These are phyloP conservation scores for Monopis laevigella DNA, from an alignment of 2,888 invertebrate species.

Conservation along the genomic window DNA sequence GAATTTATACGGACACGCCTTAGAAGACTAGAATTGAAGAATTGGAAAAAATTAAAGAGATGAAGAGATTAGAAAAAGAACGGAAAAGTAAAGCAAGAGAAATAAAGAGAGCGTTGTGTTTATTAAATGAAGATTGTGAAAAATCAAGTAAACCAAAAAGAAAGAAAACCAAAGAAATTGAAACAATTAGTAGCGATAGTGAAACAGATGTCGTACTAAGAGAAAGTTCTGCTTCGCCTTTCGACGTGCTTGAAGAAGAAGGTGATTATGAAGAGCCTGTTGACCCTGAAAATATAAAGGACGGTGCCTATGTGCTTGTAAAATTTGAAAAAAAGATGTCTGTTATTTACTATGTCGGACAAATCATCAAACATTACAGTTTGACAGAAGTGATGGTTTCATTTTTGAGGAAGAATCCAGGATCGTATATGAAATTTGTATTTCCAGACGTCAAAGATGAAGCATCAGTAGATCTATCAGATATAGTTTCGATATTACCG, in stretches of 20 bases:
- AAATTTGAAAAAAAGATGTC: conserved; percentile 14
- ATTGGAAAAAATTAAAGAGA: conserved; percentile 11
- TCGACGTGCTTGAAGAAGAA: conserved; percentile 12
- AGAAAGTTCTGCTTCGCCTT: conserved; percentile 18
- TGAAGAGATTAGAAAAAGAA: conserved; percentile 12
- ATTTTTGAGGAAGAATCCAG: neutral
- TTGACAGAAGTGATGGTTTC: too few species aligned
- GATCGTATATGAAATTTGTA: too few species aligned
- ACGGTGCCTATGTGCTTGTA: conserved; percentile 12
- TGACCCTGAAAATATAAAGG: conserved; percentile 12
- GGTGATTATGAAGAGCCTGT: conserved; percentile 9
- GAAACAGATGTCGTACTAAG: conserved; percentile 15
- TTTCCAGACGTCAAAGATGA: too few species aligned
- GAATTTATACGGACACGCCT: conserved; percentile 14
- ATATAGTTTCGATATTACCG: too few species aligned
- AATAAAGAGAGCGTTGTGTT: conserved; percentile 2
- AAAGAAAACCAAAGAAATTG: neutral
- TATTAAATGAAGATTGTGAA: neutral
- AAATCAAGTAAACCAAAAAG: too few species aligned
- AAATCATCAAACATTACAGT: conserved; percentile 11
- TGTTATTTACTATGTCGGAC: conserved; percentile 13
- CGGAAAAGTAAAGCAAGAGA: conserved; percentile 8
- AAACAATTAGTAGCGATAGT: conserved; percentile 12
- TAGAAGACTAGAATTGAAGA: conserved; percentile 13
- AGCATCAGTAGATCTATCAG: too few species aligned